Base-by-base conservation (phyloP, 2,113 vertebrate species). In the Uria aalge region DNA sequence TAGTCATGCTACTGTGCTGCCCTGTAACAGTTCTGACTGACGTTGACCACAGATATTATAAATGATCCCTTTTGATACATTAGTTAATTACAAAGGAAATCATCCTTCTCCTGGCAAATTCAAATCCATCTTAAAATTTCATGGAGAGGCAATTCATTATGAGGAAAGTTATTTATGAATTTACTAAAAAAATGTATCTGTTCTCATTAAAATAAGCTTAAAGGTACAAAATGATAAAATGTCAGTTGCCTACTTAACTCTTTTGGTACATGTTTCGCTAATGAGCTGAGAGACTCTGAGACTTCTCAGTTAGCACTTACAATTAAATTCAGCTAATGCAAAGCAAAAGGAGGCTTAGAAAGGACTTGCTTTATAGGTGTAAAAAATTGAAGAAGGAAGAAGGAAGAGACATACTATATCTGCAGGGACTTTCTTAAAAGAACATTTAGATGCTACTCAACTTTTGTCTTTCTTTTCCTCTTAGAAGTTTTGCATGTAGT, bases 101-200 rank as follows among this genome's bases (percentile, higher is more conserved):
- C n/a, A 92, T 78, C 57, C 57, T 88, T 96, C 79, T 96, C 27
- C 29, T 75, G 63, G 71, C n/a, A 79, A 96, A 96, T 95, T 96
- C 64, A 96, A 96, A 95, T 94, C 81, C 47, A 60, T 96, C 88
- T 97, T 96, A 97, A 88, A 97, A 92, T 93, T 92, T 97, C 69
- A 85, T 83, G 82, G 64, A 92, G 52, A 96, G 18, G 36, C 88
- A 82, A 84, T 97, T 95, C 72, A 92, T 93, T 96, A 93, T 82
- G 29, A 92, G 68, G 59, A 52, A 79, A 93, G 22, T 96, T 97
- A 98, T 96, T 97, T 97, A 88, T 97, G 62, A 87, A 57, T 97
- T 97, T 96, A 78, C 66, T 60, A 57, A 95, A 92, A 96, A 95
- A 85, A 52, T 53, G 27, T 63, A 89, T 68, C 66, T 91, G 74